Evolutionary conservation across 2,888 invertebrate species (phyloP).

Genomic region (Saturnia japonica): DNA sequence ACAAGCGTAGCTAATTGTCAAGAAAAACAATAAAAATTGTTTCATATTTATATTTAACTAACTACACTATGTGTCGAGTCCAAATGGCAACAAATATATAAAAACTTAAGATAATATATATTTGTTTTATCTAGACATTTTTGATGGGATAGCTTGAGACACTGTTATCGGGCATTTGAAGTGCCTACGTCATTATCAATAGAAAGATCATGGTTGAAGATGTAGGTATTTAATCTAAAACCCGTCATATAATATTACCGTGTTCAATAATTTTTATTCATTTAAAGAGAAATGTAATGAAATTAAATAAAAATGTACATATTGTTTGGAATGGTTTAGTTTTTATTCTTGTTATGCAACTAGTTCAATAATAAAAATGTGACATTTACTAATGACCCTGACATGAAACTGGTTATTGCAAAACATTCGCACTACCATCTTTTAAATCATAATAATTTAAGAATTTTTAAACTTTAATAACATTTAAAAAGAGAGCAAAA

Average conservation of each 20-base stretch:
- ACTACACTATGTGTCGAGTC: constrained; percentile 13
- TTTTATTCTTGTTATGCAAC: constrained; percentile 31
- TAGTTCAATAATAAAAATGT: constrained; percentile 28
- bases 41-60: constrained; percentile 33
- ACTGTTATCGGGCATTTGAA: constrained; percentile 38
- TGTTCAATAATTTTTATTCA: not conserved
- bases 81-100: constrained; percentile 27
- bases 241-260: constrained; percentile 25
- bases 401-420: constrained; percentile 26
- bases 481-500: not conserved
- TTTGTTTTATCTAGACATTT: constrained; percentile 54
- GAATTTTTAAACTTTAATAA: not conserved
- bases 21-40: constrained; percentile 31
- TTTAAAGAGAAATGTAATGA: not conserved
- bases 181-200: constrained; percentile 34
- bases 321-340: not conserved
- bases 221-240: constrained; percentile 29
- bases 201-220: constrained; percentile 15
- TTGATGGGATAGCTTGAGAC: constrained; percentile 42
- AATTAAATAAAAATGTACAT: not conserved
- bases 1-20: constrained; percentile 32
- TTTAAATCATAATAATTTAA: not conserved
- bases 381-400: constrained; percentile 32
- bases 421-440: constrained; percentile 10
- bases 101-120: constrained; percentile 37